Evolutionary conservation across 37 sponge, comb jelly and placozoan species (phyloP).

Genomic region (Chondrilla cf. caribensis): DNA sequence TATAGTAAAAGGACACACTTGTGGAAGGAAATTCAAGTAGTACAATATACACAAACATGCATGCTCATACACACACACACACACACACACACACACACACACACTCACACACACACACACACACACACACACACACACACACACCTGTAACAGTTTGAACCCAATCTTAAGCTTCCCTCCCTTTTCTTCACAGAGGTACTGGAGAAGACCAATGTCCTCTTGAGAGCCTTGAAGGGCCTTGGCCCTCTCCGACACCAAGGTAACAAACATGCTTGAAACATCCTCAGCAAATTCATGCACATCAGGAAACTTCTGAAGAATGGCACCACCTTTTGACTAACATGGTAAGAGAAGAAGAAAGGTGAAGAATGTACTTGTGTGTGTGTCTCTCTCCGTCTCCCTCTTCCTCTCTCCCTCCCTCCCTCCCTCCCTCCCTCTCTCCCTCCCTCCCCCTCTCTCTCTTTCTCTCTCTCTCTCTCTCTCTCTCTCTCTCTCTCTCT

Average conservation of each 20-base stretch:
- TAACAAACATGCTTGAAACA: conserved; percentile 39
- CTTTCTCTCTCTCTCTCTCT: too few relatives aligned
- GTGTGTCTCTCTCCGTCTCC: too few relatives aligned
- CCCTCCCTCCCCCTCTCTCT: too few relatives aligned
- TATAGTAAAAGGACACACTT: too few relatives aligned
- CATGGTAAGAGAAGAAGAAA: background rate
- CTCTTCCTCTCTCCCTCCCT: too few relatives aligned
- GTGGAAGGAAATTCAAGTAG: background rate
- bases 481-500: too few relatives aligned
- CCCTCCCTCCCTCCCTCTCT: too few relatives aligned
- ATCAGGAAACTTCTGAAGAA: conserved; percentile 54
- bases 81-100: too few relatives aligned
- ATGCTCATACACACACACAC: background rate
- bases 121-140: too few relatives aligned
- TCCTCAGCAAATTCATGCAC: conserved; percentile 59
- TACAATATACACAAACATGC: background rate
- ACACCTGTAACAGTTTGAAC: conserved; percentile 23
- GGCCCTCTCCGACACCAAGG: conserved; percentile 47
- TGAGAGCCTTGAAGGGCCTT: conserved; percentile 17
- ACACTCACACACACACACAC: too few relatives aligned
- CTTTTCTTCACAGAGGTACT: background rate
- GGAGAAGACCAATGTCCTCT: background rate
- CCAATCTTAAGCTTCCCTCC: conserved; percentile 5
- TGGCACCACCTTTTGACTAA: background rate
- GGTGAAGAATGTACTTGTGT: too few relatives aligned